phyloP scores from a whole-genome alignment of 2,113 vertebrate genomes.

The Xenotilapia leptura region DNA sequence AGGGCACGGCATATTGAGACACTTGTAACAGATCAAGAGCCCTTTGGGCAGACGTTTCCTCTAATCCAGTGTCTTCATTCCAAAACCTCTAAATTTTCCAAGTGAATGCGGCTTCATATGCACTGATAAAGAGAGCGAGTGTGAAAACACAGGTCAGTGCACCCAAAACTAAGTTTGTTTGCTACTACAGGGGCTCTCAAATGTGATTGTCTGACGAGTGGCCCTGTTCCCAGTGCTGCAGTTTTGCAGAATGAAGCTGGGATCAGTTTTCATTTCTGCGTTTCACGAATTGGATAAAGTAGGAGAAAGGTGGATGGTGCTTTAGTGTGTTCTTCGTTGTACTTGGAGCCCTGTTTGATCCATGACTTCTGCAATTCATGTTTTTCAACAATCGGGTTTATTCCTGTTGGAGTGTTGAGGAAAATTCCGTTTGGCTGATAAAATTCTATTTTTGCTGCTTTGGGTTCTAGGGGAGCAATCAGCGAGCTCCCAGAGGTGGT shows the following conservation, averaged over 20 bases:
- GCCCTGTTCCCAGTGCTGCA: not conserved
- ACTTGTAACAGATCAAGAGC: not conserved
- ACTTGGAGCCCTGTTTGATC: not conserved
- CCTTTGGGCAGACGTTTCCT: not conserved
- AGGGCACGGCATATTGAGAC: not conserved
- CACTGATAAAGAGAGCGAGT: not conserved
- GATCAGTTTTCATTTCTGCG: not conserved
- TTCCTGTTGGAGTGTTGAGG: not conserved
- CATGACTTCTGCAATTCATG: not conserved
- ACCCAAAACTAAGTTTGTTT: not conserved
- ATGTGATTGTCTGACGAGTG: rapidly evolving
- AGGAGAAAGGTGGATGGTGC: not conserved
- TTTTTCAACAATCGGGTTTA: not conserved
- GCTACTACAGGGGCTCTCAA: not conserved
- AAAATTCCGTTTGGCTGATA: not conserved
- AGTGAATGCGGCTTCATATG: not conserved
- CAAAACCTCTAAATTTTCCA: not conserved
- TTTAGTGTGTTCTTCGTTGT: not conserved
- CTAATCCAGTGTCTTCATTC: not conserved
- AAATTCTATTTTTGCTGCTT: not conserved
- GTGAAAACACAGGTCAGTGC: not conserved
- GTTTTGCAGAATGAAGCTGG: not conserved
- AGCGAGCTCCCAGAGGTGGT: not conserved
- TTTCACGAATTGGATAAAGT: not conserved
- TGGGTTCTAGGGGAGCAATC: not conserved